phyloP scores from a whole-genome alignment of 2,797 vertebrate species.

The Carcharodon carcharias region DNA sequence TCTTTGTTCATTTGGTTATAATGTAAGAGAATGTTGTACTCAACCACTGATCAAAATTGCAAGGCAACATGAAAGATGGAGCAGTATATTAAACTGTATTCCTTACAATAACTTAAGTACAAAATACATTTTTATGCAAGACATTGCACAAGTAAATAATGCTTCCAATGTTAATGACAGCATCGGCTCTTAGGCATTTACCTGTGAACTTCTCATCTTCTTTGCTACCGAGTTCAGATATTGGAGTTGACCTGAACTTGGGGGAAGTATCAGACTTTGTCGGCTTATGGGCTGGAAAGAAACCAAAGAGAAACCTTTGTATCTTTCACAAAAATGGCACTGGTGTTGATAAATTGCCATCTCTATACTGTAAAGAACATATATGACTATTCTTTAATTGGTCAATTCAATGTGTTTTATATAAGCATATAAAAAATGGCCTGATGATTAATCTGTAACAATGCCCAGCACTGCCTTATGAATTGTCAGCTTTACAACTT shows the following conservation, averaged over 20 bases:
- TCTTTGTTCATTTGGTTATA: neutral
- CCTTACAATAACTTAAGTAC: neutral
- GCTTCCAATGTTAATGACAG: neutral
- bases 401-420: neutral
- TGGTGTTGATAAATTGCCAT: neutral
- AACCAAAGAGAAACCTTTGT: neutral
- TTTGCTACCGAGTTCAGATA: conserved; percentile 11
- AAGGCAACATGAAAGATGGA: neutral
- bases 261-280: neutral
- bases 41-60: neutral
- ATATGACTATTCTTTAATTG: neutral
- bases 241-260: neutral
- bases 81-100: neutral
- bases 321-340: neutral
- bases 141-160: neutral
- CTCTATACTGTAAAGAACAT: neutral
- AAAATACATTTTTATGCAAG: neutral
- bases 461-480: neutral
- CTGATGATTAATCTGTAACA: neutral
- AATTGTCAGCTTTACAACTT: neutral
- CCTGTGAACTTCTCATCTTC: conserved; percentile 9
- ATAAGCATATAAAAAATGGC: neutral
- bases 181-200: neutral
- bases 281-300: neutral
- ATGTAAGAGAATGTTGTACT: neutral